A percentile compares a stretch with the other conserved stretches of the same genome.
Conservation (phyloP, 2,888 invertebrate genomes). For the Trissonchulus sp. region DNA sequence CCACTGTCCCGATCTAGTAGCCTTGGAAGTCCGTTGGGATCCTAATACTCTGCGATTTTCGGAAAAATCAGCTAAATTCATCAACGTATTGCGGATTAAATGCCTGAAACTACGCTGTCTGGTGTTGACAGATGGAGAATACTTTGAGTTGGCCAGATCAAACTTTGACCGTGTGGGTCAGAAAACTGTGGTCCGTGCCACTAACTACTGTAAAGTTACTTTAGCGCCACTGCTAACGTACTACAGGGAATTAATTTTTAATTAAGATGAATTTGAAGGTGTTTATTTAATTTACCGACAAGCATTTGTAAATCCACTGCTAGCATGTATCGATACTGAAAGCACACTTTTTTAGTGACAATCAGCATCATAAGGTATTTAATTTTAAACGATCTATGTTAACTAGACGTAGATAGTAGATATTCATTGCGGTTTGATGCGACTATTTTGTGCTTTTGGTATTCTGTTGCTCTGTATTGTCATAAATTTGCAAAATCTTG, state of each 20-base stretch:
- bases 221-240: conserved; percentile 83
- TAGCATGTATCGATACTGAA: too few species aligned
- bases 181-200: conserved; percentile 89
- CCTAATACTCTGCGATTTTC: conserved; percentile 96
- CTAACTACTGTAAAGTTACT: conserved; percentile 89
- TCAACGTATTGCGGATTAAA: conserved; percentile 89
- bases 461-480: too few species aligned
- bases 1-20: conserved; percentile 76
- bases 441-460: too few species aligned
- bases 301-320: too few species aligned
- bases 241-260: conserved; percentile 91
- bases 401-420: too few species aligned
- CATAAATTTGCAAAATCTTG: too few species aligned
- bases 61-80: conserved; percentile 98
- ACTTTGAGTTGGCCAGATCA: conserved; percentile 97
- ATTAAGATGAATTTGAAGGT: conserved; percentile 58
- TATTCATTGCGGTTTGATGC: too few species aligned
- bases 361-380: too few species aligned
- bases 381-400: too few species aligned
- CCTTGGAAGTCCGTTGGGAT: conserved; percentile 94
- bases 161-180: conserved; percentile 98
- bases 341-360: too few species aligned
- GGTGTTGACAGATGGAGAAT: conserved; percentile 96
- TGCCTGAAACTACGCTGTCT: conserved; percentile 85
- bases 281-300: background rate